These are phyloP conservation scores for Columbina picui DNA, from an alignment of 2,113 vertebrate genomes.

Conservation along the genomic window DNA sequence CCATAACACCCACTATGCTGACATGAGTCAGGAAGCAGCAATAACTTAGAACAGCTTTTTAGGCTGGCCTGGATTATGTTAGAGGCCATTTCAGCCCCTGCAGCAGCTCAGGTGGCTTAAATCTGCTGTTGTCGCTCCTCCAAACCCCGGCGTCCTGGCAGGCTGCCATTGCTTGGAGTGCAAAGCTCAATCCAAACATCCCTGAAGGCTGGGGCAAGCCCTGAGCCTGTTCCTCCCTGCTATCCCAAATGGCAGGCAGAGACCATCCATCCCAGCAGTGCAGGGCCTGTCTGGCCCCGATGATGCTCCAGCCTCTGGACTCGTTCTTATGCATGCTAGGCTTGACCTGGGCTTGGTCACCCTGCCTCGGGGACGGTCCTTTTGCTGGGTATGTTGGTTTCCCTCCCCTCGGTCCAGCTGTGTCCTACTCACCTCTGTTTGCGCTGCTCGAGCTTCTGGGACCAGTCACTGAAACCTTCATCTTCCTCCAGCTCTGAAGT, in stretches of 20 bases:
- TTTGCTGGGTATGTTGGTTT: neutral
- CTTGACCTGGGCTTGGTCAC: neutral
- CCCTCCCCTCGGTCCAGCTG: neutral
- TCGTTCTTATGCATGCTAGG: rapidly evolving
- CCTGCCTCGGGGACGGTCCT: neutral
- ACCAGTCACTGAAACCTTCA: conserved; percentile 92
- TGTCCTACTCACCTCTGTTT: conserved; percentile 65
- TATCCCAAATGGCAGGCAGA: neutral
- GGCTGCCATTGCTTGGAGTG: neutral
- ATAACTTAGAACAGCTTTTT: conserved; percentile 21
- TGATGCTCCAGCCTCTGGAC: neutral
- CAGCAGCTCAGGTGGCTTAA: conserved; percentile 58
- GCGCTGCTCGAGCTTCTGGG: conserved; percentile 82
- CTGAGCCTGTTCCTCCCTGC: neutral
- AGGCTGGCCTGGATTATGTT: conserved; percentile 16
- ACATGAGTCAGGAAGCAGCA: conserved; percentile 12
- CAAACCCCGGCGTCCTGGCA: neutral
- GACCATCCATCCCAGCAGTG: neutral
- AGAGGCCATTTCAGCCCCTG: neutral
- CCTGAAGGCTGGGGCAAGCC: neutral
- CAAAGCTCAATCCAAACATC: neutral
- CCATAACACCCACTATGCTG: neutral
- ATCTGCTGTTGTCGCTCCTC: conserved; percentile 16
- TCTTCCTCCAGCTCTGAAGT: conserved; percentile 85
- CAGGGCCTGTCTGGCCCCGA: rapidly evolving